Percentiles rank a stretch among this genome's conserved stretches.
Conservation (phyloP, 1,140 invertebrate genomes). For the Lysiphlebus fabarum region DNA sequence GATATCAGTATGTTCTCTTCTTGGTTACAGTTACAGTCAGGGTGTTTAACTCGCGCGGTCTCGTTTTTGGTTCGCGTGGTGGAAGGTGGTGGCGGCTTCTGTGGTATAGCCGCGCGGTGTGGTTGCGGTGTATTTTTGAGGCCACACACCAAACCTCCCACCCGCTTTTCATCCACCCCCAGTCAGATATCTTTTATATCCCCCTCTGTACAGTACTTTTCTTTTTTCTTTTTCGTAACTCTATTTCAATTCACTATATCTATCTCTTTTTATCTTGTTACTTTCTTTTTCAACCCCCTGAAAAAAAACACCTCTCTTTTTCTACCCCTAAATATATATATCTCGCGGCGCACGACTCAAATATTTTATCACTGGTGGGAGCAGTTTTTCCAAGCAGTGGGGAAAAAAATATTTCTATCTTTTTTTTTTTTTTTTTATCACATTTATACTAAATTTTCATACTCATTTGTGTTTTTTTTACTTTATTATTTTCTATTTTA, state of each 20-base stretch:
- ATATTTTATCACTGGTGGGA: neutral
- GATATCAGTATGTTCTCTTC: too few relatives aligned
- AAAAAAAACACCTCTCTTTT: conserved; percentile 13
- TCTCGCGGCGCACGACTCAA: conserved; percentile 18
- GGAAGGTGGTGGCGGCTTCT: conserved; percentile 55
- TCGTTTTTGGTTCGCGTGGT: conserved; percentile 50
- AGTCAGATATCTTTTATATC: neutral
- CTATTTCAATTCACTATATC: too few relatives aligned
- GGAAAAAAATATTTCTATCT: conserved; percentile 6
- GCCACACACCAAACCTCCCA: conserved; percentile 49
- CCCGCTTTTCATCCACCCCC: conserved; percentile 29
- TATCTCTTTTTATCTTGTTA: neutral
- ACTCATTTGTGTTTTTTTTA: conserved; percentile 13
- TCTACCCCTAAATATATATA: conserved; percentile 1
- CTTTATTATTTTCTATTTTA: neutral
- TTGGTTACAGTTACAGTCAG: conserved; percentile 26
- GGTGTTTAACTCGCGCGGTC: conserved; percentile 53
- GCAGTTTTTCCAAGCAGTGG: conserved; percentile 4
- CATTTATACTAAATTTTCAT: conserved; percentile 28
- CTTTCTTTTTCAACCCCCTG: conserved; percentile 6
- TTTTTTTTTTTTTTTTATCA: conserved; percentile 25
- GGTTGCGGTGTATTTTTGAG: conserved; percentile 58
- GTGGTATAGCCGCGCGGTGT: conserved; percentile 56
- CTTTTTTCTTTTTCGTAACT: too few relatives aligned
- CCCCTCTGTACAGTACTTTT: too few relatives aligned